Evolutionary conservation across 2,888 invertebrate species (phyloP), one percentile per base, ranked within the genome.

Genomic region (Herminia tarsipennalis): DNA sequence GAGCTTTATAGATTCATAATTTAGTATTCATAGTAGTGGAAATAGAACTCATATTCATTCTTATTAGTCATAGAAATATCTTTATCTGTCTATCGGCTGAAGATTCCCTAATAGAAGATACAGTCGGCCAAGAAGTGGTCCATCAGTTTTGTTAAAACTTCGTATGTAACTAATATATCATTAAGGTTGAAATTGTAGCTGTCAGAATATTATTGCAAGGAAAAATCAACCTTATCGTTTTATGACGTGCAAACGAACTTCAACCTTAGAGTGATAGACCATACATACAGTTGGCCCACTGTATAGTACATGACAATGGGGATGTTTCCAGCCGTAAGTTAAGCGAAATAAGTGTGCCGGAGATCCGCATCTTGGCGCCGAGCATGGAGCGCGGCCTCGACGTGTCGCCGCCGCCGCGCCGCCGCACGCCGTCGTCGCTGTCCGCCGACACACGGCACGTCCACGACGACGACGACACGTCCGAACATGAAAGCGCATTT

Each of bases 341-440:
- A 93, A 94, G 94, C 92, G 93, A 94, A 83, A 93, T 95, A 93
- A 93, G 94, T 88, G 93, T 95, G 68, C 96, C 96, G 63, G 95
- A 95, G 93, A 96, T 96, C 80, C 95, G 96, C 78, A 95, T 96
- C 76, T 92, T 96, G 93, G 95, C 95, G 81, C 95, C 96, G 72
- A 96, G 96, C 86, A 92, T 95, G 93, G 96, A 96, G 92, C 93
- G 95, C 76, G 95, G 95, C 73, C 93, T 95, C 89, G 95, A 96
- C 88, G 84, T 82, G 70, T 65, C 74, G 27, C 76, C 69, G 16
- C 66, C 69, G 17, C 64, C 66, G 14, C 66, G 50, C 36, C 46
- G 45, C 35, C 49, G 47, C 37, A 30, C 59, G 27, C 49, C 81
- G 6, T 39, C 92, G 73, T 73, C 88, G 72, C 66, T 73, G 72